Base-by-base conservation (phyloP, 1,140 invertebrate genomes). In the Neodiprion virginianus region DNA sequence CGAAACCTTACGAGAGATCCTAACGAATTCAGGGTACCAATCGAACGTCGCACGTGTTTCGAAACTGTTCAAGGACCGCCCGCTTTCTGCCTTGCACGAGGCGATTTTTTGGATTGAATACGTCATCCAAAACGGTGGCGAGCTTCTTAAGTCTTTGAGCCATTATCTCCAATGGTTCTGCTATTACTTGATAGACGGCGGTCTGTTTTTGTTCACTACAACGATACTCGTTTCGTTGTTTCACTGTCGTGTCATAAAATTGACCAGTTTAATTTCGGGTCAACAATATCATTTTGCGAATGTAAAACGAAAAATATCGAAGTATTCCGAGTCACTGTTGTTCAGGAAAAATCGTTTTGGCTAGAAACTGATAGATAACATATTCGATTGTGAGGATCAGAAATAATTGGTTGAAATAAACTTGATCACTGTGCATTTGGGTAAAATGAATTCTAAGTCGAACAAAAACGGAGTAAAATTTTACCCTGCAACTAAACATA, bases 51-150 rank as follows among this genome's bases (percentile, higher is more conserved):
- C 10, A 11, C 50, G 50, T 53, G 50, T 53, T 53, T 89, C 89
- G 0, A 53, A 14, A 53, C n/a, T 53, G 1, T 87, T 90, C 74
- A 75, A 77, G 11, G 89, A 90, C 74, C 84, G 87, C 67, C 86
- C 85, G 17, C 73, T 83, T 23, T 79, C 75, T 23, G 80, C 89
- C 0, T 67, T 87, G 68, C 82, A 89, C 7, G 81, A 76, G 0
- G 86, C 88, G 7, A 73, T 87, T 69, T 90, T 82, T 75, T 90
- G 89, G 89, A 79, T 89, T 0, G 89, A 90, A 79, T 89, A 89
- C 69, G 82, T 87, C 0, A 79, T 84, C 5, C 82, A 88, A 17
- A 86, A 92, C 70, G 81, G 86, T 49, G 82, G 84, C 8, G 77
- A 78, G 23, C 75, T 81, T 23, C 75, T 88, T 8, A 53, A 53